These are phyloP conservation scores for Coleophora deauratella DNA, from an alignment of 2,888 invertebrate genomes.

Conservation along the genomic window DNA sequence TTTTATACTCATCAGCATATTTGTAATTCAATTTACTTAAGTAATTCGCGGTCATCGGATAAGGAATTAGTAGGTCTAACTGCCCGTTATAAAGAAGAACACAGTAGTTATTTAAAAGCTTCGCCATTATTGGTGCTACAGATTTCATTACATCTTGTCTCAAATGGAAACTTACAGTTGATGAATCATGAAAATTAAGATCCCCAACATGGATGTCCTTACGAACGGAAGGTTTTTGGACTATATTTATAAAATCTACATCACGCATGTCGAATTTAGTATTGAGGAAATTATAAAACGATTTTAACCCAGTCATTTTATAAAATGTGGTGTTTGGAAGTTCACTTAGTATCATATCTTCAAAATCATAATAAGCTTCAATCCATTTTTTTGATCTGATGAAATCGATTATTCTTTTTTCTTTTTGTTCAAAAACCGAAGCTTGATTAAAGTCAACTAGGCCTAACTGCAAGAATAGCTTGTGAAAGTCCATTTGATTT, in stretches of 20 bases:
- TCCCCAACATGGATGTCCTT: slow-evolving; percentile 86
- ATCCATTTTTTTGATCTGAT: slow-evolving; percentile 1
- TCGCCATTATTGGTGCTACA: slow-evolving; percentile 76
- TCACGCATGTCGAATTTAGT: background rate
- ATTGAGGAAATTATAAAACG: background rate
- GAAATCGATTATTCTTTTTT: background rate
- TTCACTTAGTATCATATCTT: background rate
- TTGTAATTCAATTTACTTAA: slow-evolving; percentile 76
- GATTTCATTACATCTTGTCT: slow-evolving; percentile 80
- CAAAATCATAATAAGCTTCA: background rate
- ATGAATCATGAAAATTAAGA: slow-evolving; percentile 69
- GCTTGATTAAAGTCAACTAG: slow-evolving; percentile 5
- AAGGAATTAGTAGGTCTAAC: slow-evolving; percentile 86
- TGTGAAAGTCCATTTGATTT: slow-evolving; percentile 5
- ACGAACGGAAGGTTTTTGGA: slow-evolving; percentile 71
- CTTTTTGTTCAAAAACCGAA: background rate
- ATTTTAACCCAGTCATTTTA: background rate
- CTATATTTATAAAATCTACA: slow-evolving; percentile 48
- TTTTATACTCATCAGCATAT: slow-evolving; percentile 68
- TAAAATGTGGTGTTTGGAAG: background rate
- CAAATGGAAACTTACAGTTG: slow-evolving; percentile 75
- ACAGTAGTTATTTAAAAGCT: slow-evolving; percentile 70
- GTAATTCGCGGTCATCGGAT: slow-evolving; percentile 82
- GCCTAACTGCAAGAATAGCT: slow-evolving; percentile 8
- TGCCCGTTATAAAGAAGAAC: slow-evolving; percentile 87